Evolutionary conservation across 2,888 invertebrate genomes (phyloP).

Genomic region (Pterobdella sp.): DNA sequence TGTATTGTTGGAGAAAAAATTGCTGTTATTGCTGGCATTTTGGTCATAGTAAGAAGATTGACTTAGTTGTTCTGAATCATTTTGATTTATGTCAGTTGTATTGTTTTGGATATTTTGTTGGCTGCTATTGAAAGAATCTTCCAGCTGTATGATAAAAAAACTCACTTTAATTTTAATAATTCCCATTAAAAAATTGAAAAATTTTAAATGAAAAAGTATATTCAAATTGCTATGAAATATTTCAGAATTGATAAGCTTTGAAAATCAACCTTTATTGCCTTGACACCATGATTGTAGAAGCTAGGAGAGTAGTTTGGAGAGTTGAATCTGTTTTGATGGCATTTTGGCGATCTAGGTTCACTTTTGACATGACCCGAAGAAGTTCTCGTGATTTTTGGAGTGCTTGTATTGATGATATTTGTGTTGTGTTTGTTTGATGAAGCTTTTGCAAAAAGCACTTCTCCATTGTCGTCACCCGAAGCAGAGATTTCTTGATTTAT

Average conservation of each 20-base stretch:
- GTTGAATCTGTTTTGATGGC: background rate
- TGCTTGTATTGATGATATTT: constrained; percentile 1
- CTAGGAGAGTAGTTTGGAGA: background rate
- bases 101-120: background rate
- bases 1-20: constrained; percentile 9
- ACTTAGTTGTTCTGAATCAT: background rate
- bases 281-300: background rate
- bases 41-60: background rate
- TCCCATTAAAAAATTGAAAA: background rate
- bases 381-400: no score
- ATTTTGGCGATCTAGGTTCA: background rate
- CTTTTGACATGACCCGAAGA: background rate
- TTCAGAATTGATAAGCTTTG: background rate
- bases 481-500: constrained; percentile 26
- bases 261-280: background rate
- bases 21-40: constrained; percentile 9
- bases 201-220: background rate
- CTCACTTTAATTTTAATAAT: background rate
- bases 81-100: background rate
- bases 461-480: constrained; percentile 17
- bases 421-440: background rate
- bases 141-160: background rate
- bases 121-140: background rate
- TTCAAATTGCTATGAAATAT: background rate
- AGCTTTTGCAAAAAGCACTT: background rate